Base-by-base conservation (phyloP, 2,113 vertebrate species). In the Isichthys henryi region DNA sequence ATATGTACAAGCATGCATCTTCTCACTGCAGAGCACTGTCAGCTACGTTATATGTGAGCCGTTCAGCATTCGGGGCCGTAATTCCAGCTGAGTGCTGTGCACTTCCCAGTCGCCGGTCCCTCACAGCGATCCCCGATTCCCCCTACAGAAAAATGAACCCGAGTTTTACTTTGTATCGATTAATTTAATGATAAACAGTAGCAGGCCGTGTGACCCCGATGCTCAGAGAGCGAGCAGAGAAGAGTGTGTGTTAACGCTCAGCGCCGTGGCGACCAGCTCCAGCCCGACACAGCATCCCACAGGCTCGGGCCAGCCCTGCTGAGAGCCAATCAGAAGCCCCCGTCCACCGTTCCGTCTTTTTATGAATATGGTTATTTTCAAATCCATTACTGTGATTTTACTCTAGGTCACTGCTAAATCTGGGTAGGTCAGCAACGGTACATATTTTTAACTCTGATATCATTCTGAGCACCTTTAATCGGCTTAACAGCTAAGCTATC, bases 131-230 rank as follows among this genome's bases (percentile, higher is more conserved):
- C 10, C 27, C 89, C 9, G 45, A 35, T 49, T 62, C 19, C 66
- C 62, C 48, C 35, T 87, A 35, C 3, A 52, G 13, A 49, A 9
- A 17, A 21, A 6, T 45, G 9, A 80, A 27, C 48, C 35, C 10
- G 35, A 87, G 89, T 52, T 58, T 70, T 21, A 39, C 58, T 87
- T 90, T 31, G 58, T 87, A 87, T 87, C 52, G 49, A 80, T 52
- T 53, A 53, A 87, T 87, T 87, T 74, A 53, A 66, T 46, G 66
- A 74, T 87, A 48, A 87, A 87, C 9, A 35, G 56, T 31, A 86
- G 46, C 58, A 70, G 84, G 86, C 89, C 52, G 83, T 2, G 66
- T 31, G 89, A 66, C 84, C 62, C 52, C 15, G 84, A 53, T 77
- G 15, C 13, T 88, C 31, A 27, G 66, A 17, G 39, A 80, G 31